Evolutionary conservation across 2,888 invertebrate genomes (phyloP).

Genomic region (Volucella zonaria): DNA sequence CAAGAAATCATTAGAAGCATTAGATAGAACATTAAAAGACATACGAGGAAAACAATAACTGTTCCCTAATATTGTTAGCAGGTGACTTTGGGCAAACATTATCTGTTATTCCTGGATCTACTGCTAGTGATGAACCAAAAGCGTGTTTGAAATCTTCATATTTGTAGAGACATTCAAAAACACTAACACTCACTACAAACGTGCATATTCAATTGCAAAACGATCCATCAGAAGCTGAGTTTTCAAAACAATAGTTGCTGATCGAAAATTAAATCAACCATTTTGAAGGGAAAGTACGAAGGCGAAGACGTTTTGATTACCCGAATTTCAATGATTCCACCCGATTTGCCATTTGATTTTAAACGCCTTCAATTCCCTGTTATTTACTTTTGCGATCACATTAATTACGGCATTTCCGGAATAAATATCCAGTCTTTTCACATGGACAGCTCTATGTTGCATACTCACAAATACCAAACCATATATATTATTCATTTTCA

Average conservation of each 20-base stretch:
- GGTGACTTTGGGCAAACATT: slow-evolving; percentile 65
- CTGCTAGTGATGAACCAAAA: slow-evolving; percentile 75
- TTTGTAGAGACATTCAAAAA: slow-evolving; percentile 63
- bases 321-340: no score
- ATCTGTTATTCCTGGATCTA: slow-evolving; percentile 74
- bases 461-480: no score
- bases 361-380: no score
- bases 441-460: no score
- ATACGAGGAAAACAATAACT: slow-evolving; percentile 49
- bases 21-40: slow-evolving; percentile 66
- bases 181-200: slow-evolving; percentile 46
- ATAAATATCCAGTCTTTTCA: no score
- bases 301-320: no score
- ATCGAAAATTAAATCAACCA: slow-evolving; percentile 60
- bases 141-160: slow-evolving; percentile 72
- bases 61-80: slow-evolving; percentile 47
- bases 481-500: no score
- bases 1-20: slow-evolving; percentile 44
- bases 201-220: no score
- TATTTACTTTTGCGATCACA: no score
- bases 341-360: no score
- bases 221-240: slow-evolving; percentile 24
- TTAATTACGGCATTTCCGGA: no score
- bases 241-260: slow-evolving; percentile 65
- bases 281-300: no score